Evolutionary conservation across 2,888 invertebrate genomes (phyloP), one percentile per base, ranked within the genome.

Genomic region (Rhodophaea formosa): DNA sequence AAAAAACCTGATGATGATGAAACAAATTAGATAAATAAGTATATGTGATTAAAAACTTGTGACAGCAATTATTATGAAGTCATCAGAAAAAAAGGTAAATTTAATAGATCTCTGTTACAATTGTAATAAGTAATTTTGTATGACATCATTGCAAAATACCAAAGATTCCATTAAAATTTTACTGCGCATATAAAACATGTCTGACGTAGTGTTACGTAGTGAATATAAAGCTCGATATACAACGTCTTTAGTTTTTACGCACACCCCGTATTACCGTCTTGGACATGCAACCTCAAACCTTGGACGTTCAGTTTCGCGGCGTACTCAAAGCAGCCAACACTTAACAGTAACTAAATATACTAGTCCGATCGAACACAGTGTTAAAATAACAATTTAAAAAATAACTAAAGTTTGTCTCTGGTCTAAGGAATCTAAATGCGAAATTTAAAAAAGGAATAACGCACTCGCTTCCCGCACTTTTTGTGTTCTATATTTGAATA

Each of bases 221-320:
- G 12, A 51, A 17, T 39, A 39, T 16, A 17, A 35, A 16, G 6
- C 10, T 23, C 6, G 16, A 5, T 39, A 14, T 30, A 1, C n/a
- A 12, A 15, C 15, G 7, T 8, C 32, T 8, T 32, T 39, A 12
- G 10, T 0, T 3, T 51, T 39, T 39, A 51, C 17, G 12, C 51
- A 51, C 51, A 51, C 51, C 51, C 51, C 51, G 35, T 45, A 58
- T 56, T 16, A 15, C 32, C 32, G 17, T 54, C 47, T 51, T 16
- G 35, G 51, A 51, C 51, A 51, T 51, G 51, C 51, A 51, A 51
- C 51, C 39, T 17, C 51, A 17, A 51, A 51, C 51, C 51, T 53
- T 44, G 53, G 14, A 23, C 63, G 60, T 8, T 69, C 63, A 77
- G 77, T 77, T 58, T 70, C 78, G 76, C 77, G 78, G 59, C 68